Base-by-base conservation (phyloP, 2,888 invertebrate species). In the Proisotoma minuta region DNA sequence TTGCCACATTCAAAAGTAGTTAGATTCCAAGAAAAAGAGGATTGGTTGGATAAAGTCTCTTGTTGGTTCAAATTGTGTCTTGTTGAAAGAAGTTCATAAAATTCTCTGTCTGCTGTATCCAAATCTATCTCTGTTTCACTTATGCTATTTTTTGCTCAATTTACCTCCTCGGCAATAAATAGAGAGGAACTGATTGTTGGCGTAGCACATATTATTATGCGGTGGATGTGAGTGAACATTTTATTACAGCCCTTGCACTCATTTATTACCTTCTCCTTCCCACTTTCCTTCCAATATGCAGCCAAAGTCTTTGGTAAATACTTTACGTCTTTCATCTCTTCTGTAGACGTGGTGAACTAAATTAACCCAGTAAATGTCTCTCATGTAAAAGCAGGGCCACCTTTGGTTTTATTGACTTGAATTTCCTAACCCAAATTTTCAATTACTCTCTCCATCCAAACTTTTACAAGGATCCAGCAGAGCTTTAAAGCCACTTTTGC, bases 81-180 rank as follows among this genome's bases (percentile, higher is more conserved):
- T n/a, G n/a, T n/a, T n/a, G n/a, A n/a, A 43, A 27, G 51, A 28
- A 56, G 56, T 56, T 56, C 43, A 56, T 56, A 56, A 56, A 56
- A 56, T 26, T 15, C 20, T 15, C 3, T 40, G 40, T 56, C 40
- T 47, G 47, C 56, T 47, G 34, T n/a, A n/a, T n/a, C n/a, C n/a
- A n/a, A n/a, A n/a, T 39, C 34, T 20, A 54, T 34, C 53, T 56
- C 56, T 43, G 43, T 56, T 56, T 56, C 56, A 56, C 56, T 56
- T 56, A 43, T 43, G 43, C 39, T 40, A 56, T 56, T 56, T 56
- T 56, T 56, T 56, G 56, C 56, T 56, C 56, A 56, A 56, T 56
- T 56, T 56, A 56, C 56, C 27, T 47, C 43, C 15, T 27, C 24
- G 34, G 43, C 56, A 56, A 56, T 56, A 56, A 56, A 56, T 56